phyloP scores from a whole-genome alignment of 2,888 invertebrate genomes.

The Augiades crinisus region DNA sequence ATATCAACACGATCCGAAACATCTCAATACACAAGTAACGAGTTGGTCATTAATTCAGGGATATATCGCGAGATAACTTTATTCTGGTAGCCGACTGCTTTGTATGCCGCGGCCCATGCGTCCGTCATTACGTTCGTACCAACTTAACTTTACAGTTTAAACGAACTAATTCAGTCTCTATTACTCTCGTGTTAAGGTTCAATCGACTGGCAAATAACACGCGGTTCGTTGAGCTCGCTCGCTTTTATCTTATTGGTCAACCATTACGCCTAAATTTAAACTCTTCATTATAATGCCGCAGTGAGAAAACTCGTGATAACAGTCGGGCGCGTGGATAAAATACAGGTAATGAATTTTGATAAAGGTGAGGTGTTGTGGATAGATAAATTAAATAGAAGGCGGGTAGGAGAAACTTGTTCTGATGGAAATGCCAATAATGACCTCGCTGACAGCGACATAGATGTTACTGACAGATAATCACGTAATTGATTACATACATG shows the following conservation, averaged over 20 bases:
- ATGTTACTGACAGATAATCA: conserved; percentile 44
- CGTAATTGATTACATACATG: conserved; percentile 39
- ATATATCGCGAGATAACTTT: conserved; percentile 80
- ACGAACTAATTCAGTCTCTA: conserved; percentile 44
- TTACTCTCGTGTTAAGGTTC: conserved; percentile 34
- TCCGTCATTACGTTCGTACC: conserved; percentile 71
- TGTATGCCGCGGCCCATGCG: conserved; percentile 77
- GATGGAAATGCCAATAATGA: conserved; percentile 47
- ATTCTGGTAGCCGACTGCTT: conserved; percentile 81
- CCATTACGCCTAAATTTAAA: conserved; percentile 81
- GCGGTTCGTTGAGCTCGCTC: conserved; percentile 64
- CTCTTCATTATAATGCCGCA: conserved; percentile 78
- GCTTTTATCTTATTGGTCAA: conserved; percentile 81
- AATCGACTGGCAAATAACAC: conserved; percentile 28
- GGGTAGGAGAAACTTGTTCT: conserved; percentile 45
- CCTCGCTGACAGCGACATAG: conserved; percentile 47
- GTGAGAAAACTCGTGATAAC: conserved; percentile 76
- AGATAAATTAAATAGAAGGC: conserved; percentile 49
- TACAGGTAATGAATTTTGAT: conserved; percentile 76
- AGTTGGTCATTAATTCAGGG: conserved; percentile 79
- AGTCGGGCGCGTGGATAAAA: conserved; percentile 66
- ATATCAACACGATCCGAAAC: conserved; percentile 69
- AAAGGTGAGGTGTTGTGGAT: conserved; percentile 51
- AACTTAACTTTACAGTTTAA: conserved; percentile 37
- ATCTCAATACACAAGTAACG: conserved; percentile 80